Conservation (phyloP, 2,113 vertebrate genomes). For the Silurus glanis region DNA sequence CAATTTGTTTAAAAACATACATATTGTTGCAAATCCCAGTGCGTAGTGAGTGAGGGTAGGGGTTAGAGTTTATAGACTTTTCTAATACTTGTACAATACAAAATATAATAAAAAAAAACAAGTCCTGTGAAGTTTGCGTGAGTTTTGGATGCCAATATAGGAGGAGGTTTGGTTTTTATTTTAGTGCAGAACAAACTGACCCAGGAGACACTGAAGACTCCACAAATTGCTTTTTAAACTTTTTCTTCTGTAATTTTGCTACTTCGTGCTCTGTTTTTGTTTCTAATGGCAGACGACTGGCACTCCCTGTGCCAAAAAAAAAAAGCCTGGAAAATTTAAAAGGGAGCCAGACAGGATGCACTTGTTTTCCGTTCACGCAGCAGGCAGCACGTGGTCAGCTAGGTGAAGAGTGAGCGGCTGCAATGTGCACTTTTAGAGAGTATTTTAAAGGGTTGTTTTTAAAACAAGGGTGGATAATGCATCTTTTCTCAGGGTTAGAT, state of each 20-base stretch:
- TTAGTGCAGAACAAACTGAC: not conserved
- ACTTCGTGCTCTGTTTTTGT: conserved; percentile 32
- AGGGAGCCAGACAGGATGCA: conserved; percentile 30
- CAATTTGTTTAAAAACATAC: not conserved
- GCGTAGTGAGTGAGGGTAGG: not conserved
- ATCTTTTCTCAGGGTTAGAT: not conserved
- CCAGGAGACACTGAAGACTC: not conserved
- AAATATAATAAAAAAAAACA: not conserved
- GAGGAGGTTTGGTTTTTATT: not conserved
- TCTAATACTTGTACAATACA: not conserved
- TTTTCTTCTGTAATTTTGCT: conserved; percentile 6
- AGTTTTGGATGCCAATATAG: not conserved
- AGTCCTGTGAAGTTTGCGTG: not conserved
- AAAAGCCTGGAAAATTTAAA: conserved; percentile 26
- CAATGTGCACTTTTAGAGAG: not conserved
- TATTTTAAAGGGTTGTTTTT: not conserved
- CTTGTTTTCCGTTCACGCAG: conserved; percentile 38
- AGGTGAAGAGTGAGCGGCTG: conserved; percentile 20
- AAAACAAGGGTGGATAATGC: not conserved
- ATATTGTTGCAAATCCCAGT: not conserved
- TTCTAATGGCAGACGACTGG: conserved; percentile 5
- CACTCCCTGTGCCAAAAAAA: conserved; percentile 9
- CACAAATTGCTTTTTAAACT: not conserved
- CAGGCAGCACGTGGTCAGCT: conserved; percentile 10
- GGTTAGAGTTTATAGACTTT: not conserved